These are phyloP conservation scores for Petaurus breviceps DNA, from an alignment of 2,113 vertebrate species.

Conservation along the genomic window DNA sequence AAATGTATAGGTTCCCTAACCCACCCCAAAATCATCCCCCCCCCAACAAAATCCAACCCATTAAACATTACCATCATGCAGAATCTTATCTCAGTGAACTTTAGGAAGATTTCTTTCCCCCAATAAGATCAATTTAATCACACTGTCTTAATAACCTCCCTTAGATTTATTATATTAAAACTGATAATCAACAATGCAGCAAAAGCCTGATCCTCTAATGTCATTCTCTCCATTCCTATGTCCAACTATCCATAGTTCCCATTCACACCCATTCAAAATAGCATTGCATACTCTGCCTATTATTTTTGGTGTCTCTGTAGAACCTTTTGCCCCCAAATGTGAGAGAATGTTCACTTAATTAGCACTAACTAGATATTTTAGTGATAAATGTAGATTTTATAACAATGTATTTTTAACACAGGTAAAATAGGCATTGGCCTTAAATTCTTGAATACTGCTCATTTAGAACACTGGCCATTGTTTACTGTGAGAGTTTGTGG, in stretches of 20 bases:
- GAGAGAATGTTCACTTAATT: background rate
- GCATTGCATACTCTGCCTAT: background rate
- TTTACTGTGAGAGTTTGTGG: background rate
- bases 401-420: constrained; percentile 7
- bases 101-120: background rate
- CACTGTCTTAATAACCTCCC: background rate
- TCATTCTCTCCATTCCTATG: background rate
- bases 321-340: background rate
- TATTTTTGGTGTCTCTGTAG: background rate
- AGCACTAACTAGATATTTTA: background rate
- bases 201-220: background rate
- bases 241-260: background rate
- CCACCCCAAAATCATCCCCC: background rate
- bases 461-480: background rate
- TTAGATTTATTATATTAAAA: background rate
- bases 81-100: background rate
- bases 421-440: background rate
- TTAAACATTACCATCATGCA: background rate
- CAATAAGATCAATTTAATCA: background rate
- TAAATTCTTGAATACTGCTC: background rate
- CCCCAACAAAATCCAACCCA: background rate
- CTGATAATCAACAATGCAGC: background rate
- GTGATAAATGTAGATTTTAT: background rate
- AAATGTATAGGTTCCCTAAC: background rate
- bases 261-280: background rate